phyloP scores from a whole-genome alignment of 2,797 vertebrate genomes.

The Zenarchopterus dispar region DNA sequence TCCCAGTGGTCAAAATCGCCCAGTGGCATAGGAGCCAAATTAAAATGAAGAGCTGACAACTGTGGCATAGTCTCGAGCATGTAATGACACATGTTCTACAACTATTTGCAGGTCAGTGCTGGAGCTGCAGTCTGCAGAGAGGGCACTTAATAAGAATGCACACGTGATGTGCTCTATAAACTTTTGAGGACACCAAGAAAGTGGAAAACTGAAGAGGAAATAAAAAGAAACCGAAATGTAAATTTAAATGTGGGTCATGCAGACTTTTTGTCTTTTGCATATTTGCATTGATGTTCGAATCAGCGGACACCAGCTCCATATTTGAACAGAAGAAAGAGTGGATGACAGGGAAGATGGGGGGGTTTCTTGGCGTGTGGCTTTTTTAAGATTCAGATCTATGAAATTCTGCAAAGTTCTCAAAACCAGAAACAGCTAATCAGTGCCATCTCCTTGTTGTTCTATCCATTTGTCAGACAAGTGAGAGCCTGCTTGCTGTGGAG shows the following conservation, averaged over 20 bases:
- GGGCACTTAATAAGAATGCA: constrained; percentile 36
- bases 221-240: constrained; percentile 1
- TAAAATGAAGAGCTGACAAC: constrained; percentile 79
- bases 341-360: constrained; percentile 10
- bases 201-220: neutral
- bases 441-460: constrained; percentile 56
- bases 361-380: constrained; percentile 17
- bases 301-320: constrained; percentile 11
- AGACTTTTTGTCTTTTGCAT: neutral
- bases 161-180: constrained; percentile 31
- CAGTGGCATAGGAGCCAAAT: constrained; percentile 72
- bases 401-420: constrained; percentile 49
- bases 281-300: constrained; percentile 25
- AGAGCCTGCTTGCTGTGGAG: constrained; percentile 49
- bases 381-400: constrained; percentile 52
- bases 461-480: constrained; percentile 60
- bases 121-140: constrained; percentile 37
- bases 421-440: constrained; percentile 60
- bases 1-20: constrained; percentile 71
- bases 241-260: constrained; percentile 5
- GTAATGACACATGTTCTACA: constrained; percentile 66
- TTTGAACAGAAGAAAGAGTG: constrained; percentile 34
- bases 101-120: constrained; percentile 54
- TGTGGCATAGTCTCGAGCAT: constrained; percentile 59
- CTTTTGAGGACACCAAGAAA: neutral